Evolutionary conservation across 2,888 invertebrate genomes (phyloP).

Genomic region (Palloptera scutellata): DNA sequence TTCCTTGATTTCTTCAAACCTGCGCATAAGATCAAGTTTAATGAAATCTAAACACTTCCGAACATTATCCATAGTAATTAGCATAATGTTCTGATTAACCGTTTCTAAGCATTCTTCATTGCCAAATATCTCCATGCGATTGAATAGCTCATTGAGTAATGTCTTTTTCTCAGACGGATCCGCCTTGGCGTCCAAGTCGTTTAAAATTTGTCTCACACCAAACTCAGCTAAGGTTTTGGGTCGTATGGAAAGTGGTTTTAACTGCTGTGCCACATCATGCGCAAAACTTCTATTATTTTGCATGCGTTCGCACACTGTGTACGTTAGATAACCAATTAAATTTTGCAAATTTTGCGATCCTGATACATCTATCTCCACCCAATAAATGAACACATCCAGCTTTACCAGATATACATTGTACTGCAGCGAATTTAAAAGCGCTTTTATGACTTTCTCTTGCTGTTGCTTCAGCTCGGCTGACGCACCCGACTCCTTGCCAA

Average conservation of each 20-base stretch:
- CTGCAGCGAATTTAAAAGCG: conserved; percentile 51
- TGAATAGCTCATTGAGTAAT: conserved; percentile 52
- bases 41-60: conserved; percentile 47
- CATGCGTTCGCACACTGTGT: conserved; percentile 48
- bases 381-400: conserved; percentile 52
- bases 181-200: conserved; percentile 43
- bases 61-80: conserved; percentile 44
- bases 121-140: conserved; percentile 45
- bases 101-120: conserved; percentile 55
- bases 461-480: conserved; percentile 40
- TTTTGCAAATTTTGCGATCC: conserved; percentile 49
- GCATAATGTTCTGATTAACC: conserved; percentile 45
- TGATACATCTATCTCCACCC: conserved; percentile 53
- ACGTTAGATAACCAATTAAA: conserved; percentile 49
- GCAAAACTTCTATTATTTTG: conserved; percentile 43
- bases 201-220: conserved; percentile 52
- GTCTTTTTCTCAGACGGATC: conserved; percentile 37
- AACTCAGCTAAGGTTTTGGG: conserved; percentile 51
- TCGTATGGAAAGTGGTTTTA: conserved; percentile 49
- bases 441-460: conserved; percentile 48
- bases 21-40: conserved; percentile 33
- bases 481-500: neutral
- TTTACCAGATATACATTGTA: conserved; percentile 52
- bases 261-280: conserved; percentile 50
- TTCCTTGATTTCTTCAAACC: conserved; percentile 28